Evolutionary conservation across 2,888 invertebrate genomes (phyloP), one percentile per base, ranked within the genome.

Genomic region (Sarcophaga caerulescens): DNA sequence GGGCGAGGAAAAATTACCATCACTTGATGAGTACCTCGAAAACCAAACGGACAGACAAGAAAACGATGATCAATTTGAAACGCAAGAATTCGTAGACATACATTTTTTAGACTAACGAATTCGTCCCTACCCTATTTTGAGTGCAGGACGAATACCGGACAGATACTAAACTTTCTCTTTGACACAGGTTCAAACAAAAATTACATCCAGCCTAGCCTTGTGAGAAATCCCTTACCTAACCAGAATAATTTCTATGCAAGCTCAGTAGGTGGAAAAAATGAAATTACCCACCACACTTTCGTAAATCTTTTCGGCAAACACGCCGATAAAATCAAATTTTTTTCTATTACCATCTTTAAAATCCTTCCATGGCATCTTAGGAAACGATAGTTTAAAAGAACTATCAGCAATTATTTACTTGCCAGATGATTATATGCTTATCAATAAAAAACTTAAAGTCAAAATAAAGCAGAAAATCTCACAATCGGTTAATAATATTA

Each of bases 61-160:
- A 14, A 12, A 21, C 23, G n/a, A n/a, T 47, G 52, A 23, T 47
- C 47, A 66, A 66, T 66, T 52, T 10, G 66, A 66, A n/a, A 23
- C 35, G 11, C 63, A 57, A 4, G 35, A 76, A 14, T 66, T 66
- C 14, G 14, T 19, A 10, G 70, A 79, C 6, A 71, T 79, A 4
- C 62, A 78, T 78, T 78, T 78, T 74, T 78, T 78, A 78, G 62
- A 19, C 63, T 70, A 78, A 70, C 78, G 6, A n/a, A 77, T 21
- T 69, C 77, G 69, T 66, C 76, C 17, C 44, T 76, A 47, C 76
- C 76, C 6, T 76, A 76, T 76, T 66, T 76, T 68, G 57, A 76
- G 59, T 66, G 57, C 21, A 76, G 66, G 68, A 63, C 70, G 45
- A 70, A 23, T 62, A 21, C 60, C 12, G 79, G 79, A 21, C 25